Base-by-base conservation (phyloP, 2,888 invertebrate species). In the Cephus runcator region DNA sequence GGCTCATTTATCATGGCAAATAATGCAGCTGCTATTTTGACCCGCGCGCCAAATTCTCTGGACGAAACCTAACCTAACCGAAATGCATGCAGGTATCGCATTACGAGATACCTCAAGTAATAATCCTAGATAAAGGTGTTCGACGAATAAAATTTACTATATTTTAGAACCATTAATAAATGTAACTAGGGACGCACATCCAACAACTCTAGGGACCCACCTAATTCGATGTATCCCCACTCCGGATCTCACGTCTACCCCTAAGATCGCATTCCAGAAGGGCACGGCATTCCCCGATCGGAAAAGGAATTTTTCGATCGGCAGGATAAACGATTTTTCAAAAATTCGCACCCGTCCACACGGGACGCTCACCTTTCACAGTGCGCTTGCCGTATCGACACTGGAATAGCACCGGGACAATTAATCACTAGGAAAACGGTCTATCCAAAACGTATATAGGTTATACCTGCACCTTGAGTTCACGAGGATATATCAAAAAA, bases 341-440 rank as follows among this genome's bases (percentile, higher is more conserved):
- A 82, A 80, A 82, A 79, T 80, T 81, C 69, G 80, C 79, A 79
- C 79, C 80, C 76, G 79, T 79, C 75, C 56, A 23, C 56, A 3
- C 23, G 56, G 56, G 77, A 75, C 82, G 81, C 82, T 81, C 75
- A 75, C 76, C 79, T 79, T 79, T 73, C 76, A 69, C 82, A 79
- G 73, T 80, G 77, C 76, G 69, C 78, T 81, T 81, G 80, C 76
- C 77, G 82, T 79, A 85, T 85, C 86, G 85, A 87, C 82, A 85
- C 86, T 86, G 83, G 81, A 83, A 85, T 82, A 85, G 85, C 87
- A 87, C 85, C 85, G 83, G 84, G 86, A 87, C 88, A 87, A 91
- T 90, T 91, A 90, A 91, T 90, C 90, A 90, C 85, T 84, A 85
- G 84, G 84, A 85, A 84, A 88, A 87, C 87, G 87, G 85, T 56